Evolutionary conservation across 2,113 vertebrate species (phyloP), one percentile per base, ranked within the genome.

Genomic region (Hystrix cristata): DNA sequence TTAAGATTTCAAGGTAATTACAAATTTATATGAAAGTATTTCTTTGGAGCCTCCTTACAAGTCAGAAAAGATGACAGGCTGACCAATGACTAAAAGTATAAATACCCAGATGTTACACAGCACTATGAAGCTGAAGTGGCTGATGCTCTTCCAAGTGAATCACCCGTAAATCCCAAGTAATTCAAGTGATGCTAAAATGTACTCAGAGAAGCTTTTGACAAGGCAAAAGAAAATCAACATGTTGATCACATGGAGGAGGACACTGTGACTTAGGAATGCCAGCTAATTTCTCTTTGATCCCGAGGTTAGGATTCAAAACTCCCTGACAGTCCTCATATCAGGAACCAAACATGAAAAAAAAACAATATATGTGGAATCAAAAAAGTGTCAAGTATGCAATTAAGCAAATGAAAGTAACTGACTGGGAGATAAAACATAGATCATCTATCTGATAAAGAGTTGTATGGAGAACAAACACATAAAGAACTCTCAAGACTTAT

Each of bases 211-310:
- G 29, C 67, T 90, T 94, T 76, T 16, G 23, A 51, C 34, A 94
- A 91, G 74, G 18, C 57, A 76, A 27, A 18, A 34, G 31, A 48
- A 84, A 97, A 72, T 34, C 43, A 27, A 84, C 91, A 80, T 88
- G 23, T 69, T 13, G 25, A 86, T 34, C 29, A 62, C 34, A 95
- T 81, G 51, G 21, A 91, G 69, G 46, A 60, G 7, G 59, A 89
- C 7, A 12, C 23, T 43, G 12, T 19, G 38, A 23, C 27, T 91
- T 78, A 91, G 72, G 88, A 93, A 71, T 64, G 62, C 74, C 53
- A 94, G 71, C n/a, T 34, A 19, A 55, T 67, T 65, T 93, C 60
- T 51, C 51, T 64, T 53, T 81, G 64, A 81, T 81, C 53, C 55
- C 10, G 72, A 55, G 59, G 38, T 5, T 31, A 86, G 55, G 27